Conservation (phyloP, 2,797 vertebrate species). For the Muscicapa comitata region DNA sequence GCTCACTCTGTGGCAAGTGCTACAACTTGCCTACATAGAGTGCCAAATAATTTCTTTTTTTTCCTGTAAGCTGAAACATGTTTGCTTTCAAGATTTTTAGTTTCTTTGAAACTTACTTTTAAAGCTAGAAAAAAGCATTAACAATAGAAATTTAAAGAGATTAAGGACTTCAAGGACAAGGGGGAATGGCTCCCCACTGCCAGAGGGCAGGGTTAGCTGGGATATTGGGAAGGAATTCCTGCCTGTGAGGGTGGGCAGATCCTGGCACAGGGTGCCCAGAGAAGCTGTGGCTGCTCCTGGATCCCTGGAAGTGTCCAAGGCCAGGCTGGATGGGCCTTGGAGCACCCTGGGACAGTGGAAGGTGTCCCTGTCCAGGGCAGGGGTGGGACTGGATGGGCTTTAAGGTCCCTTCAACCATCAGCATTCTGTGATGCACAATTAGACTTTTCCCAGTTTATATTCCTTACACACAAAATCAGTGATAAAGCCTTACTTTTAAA, state of each 20-base stretch:
- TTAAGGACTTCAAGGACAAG: neutral
- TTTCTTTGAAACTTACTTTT: neutral
- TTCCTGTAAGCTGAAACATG: neutral
- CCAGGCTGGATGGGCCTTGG: accelerated
- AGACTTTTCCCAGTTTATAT: neutral
- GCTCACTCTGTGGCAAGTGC: neutral
- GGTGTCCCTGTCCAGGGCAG: neutral
- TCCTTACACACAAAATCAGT: neutral
- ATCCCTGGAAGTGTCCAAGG: neutral
- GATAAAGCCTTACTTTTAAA: conserved; percentile 80
- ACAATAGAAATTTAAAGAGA: neutral
- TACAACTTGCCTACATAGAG: neutral
- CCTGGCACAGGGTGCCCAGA: neutral
- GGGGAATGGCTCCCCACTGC: neutral
- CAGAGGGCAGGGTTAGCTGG: neutral
- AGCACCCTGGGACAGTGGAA: accelerated
- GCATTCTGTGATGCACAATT: too few species aligned
- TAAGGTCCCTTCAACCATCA: neutral
- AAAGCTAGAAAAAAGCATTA: neutral
- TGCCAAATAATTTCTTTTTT: neutral
- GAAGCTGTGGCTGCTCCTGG: neutral
- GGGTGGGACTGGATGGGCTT: accelerated
- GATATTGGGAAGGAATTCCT: too few species aligned
- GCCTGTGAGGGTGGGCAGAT: neutral
- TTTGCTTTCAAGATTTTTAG: neutral